These are phyloP conservation scores for Plebejus melissa DNA, from an alignment of 2,888 invertebrate species.

Conservation along the genomic window DNA sequence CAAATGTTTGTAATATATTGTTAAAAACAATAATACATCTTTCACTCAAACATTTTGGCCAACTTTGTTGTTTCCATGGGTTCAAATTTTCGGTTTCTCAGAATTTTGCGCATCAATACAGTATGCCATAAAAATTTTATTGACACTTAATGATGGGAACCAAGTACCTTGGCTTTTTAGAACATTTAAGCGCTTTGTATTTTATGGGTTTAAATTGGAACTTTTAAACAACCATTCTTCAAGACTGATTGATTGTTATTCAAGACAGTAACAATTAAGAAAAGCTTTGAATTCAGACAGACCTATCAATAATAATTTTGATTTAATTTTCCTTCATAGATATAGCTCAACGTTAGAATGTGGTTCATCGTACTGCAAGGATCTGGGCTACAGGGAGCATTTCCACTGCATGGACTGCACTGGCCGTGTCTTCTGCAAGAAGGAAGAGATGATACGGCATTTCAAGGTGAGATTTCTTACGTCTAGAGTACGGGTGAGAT, in stretches of 20 bases:
- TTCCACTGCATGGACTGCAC: constrained; percentile 91
- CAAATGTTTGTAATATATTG: neutral
- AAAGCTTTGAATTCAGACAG: neutral
- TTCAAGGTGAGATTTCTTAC: constrained; percentile 79
- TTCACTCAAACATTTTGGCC: neutral
- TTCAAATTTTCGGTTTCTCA: constrained; percentile 8
- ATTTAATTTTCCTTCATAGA: constrained; percentile 43
- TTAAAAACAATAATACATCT: neutral
- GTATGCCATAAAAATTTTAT: constrained; percentile 12
- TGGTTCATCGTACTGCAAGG: constrained; percentile 91
- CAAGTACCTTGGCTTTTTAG: neutral
- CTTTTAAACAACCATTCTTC: neutral
- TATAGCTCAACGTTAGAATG: constrained; percentile 90
- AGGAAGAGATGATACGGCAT: constrained; percentile 99
- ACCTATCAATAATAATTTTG: neutral
- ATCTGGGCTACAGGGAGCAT: constrained; percentile 94
- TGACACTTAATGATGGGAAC: constrained; percentile 1
- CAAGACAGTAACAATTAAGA: neutral
- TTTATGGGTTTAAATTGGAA: neutral
- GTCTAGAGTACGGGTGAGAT: neutral
- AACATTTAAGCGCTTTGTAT: neutral
- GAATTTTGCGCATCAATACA: constrained; percentile 15
- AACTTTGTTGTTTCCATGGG: constrained; percentile 7
- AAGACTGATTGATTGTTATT: neutral
- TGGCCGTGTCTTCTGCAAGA: constrained; percentile 95